Evolutionary conservation across 2,113 vertebrate genomes (phyloP).

Genomic region (Nematolebias whitei): DNA sequence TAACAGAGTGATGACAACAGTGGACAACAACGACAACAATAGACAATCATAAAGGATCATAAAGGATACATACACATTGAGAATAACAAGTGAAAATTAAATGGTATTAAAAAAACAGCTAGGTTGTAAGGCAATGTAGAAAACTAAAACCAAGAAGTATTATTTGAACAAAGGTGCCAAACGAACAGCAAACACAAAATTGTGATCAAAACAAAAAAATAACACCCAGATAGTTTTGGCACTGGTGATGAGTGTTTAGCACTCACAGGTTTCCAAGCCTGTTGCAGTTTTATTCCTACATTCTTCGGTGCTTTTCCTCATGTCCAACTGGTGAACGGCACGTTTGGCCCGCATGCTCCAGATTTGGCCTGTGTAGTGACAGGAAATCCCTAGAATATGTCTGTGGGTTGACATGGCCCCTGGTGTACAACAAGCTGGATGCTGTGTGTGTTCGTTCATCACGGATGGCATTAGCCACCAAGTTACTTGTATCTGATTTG

Average conservation of each 20-base stretch:
- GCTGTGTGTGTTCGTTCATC: constrained; percentile 34
- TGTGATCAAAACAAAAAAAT: too few relatives aligned
- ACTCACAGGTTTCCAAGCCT: constrained; percentile 53
- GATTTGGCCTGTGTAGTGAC: constrained; percentile 37
- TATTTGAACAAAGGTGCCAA: too few relatives aligned
- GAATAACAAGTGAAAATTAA: too few relatives aligned
- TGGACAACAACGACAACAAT: too few relatives aligned
- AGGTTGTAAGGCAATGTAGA: too few relatives aligned
- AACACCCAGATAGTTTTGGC: too few relatives aligned
- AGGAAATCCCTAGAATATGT: constrained; percentile 47
- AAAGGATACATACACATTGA: too few relatives aligned
- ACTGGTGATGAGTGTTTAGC: constrained; percentile 59
- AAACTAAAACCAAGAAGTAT: too few relatives aligned
- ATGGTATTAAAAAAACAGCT: too few relatives aligned
- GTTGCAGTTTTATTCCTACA: constrained; percentile 21
- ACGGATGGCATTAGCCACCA: constrained; percentile 52
- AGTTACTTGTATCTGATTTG: constrained; percentile 40
- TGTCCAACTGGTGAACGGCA: constrained; percentile 49
- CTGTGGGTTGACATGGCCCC: constrained; percentile 49
- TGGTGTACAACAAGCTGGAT: constrained; percentile 55
- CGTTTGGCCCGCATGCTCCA: constrained; percentile 48
- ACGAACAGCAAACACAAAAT: too few relatives aligned
- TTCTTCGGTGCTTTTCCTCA: constrained; percentile 30
- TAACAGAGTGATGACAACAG: too few relatives aligned
- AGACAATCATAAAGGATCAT: too few relatives aligned